Evolutionary conservation across 35 echinoderm and acorn worm species (phyloP), one percentile per base, ranked within the genome.

Genomic region (Patiria miniata): DNA sequence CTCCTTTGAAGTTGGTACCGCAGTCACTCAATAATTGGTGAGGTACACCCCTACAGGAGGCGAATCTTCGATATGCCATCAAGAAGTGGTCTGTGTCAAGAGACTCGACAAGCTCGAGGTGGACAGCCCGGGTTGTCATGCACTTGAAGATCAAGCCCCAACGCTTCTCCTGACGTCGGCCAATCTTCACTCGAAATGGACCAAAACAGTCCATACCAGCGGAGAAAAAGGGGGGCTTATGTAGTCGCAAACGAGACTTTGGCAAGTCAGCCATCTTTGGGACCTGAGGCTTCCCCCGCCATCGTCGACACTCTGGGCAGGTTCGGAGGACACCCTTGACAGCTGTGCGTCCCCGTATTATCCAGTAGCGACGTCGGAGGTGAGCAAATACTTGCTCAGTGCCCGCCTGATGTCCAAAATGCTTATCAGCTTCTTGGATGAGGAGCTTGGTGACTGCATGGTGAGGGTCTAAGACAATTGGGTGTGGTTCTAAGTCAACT

Each of bases 1-100:
- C 91, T 28, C 78, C 57, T 18, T 68, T 40, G 26, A 93, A 87
- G 36, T 93, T 93, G 16, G 80, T 77, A 39, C 87, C 76, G 38
- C 84, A 82, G 30, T 93, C 86, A 55, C 33, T 83, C 3, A 23
- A 29, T 1, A 79, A 1, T 6, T 55, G 23, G 10, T 83, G 33
- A 9, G 55, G 26, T 61, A 44, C 54, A 40, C 88, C 88, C 77
- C 88, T 36, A 29, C 80, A 47, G 0, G 87, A 78, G 0, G 54
- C 36, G 30, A 90, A 90, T 8, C 87, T 0, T 37, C 59, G 58
- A 19, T 65, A 30, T 1, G 87, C 87, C 54, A 81, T 83, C 0
- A 90, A 76, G 36, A 65, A 90, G 0, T 78, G 61, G 52, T 59
- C 52, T 1, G 79, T 54, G 19, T 82, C 60, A n/a, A 90, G n/a